Conservation (phyloP, 2,888 invertebrate genomes). For the Trissolcus brochymenae region DNA sequence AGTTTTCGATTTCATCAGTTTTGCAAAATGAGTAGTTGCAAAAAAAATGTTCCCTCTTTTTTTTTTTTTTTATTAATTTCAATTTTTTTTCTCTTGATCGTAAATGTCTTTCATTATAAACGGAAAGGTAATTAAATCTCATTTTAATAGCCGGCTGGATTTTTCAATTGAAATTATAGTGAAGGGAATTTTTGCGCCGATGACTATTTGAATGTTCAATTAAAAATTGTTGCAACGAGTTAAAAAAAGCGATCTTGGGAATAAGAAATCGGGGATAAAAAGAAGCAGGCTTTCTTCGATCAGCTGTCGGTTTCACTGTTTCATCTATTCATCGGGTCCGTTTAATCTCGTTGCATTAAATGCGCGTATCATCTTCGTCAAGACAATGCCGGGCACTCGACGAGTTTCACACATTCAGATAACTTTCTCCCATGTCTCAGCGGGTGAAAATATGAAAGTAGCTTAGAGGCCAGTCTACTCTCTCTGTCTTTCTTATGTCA, state of each 20-base stretch:
- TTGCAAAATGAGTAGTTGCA: constrained; percentile 16
- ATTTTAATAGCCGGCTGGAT: constrained; percentile 21
- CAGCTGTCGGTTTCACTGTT: constrained; percentile 12
- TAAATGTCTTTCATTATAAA: constrained; percentile 37
- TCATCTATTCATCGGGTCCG: constrained; percentile 3
- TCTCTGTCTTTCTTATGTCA: constrained; percentile 58
- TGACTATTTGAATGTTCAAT: too few relatives aligned
- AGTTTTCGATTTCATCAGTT: constrained; percentile 42
- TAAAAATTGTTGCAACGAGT: not conserved
- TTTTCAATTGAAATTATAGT: constrained; percentile 1
- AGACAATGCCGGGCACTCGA: constrained; percentile 66
- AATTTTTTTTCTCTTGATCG: not conserved
- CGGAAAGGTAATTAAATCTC: constrained; percentile 43
- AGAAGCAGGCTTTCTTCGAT: constrained; percentile 2
- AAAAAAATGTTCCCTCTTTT: constrained; percentile 5
- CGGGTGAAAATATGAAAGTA: constrained; percentile 77
- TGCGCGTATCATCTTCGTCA: constrained; percentile 61
- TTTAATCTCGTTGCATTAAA: constrained; percentile 29
- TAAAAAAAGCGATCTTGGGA: too few relatives aligned
- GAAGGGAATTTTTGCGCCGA: constrained; percentile 6
- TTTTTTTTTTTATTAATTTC: constrained; percentile 2
- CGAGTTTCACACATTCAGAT: constrained; percentile 71
- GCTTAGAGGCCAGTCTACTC: constrained; percentile 68
- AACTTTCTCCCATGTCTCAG: constrained; percentile 73
- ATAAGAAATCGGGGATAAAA: not conserved